Base-by-base conservation (phyloP, 2,113 vertebrate species). In the Prionailurus viverrinus region DNA sequence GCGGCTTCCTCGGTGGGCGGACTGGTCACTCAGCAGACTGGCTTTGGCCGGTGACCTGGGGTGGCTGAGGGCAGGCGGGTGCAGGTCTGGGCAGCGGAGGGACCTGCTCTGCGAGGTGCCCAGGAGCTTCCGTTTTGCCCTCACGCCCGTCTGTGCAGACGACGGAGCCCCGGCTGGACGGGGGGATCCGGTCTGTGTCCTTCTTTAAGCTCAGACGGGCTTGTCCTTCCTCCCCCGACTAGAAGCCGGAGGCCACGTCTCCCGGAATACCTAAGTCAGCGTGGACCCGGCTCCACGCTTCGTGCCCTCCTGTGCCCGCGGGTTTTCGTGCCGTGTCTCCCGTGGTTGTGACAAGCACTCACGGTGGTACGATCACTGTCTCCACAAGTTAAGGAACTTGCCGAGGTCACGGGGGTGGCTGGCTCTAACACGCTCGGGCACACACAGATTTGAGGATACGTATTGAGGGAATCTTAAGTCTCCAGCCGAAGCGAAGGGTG, bases 371-470 rank as follows among this genome's bases (percentile, higher is more conserved):
- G 0, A 23, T 36, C 73, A 7, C 41, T 51, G 58, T 48, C 58
- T 58, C 21, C 55, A 27, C 0, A 0, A 48, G 29, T 3, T 7
- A 29, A 58, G 4, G 82, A 21, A 23, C 29, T 0, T 21, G 21
- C 29, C 0, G 1, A 48, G 63, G 36, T 58, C 48, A 14, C 4
- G 0, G 0, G 23, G 63, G 6, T 5, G 4, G 84, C 48, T 1
- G 18, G 21, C 9, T 5, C 36, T 0, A 0, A 21, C 61, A 4
- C 36, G 4, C 21, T 7, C 16, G 6, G 3, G 82, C 0, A 0
- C 0, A 10, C 23, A 25, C 48, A 41, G 29, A 48, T 21, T 8
- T 5, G 36, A 45, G n/a, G 71, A 25, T 1, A 15, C 3, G 0
- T 18, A 9, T 29, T 6, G 27, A 58, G 36, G 53, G n/a, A 0